phyloP scores from a whole-genome alignment of 2,113 vertebrate genomes.

The Urocitellus parryii region DNA sequence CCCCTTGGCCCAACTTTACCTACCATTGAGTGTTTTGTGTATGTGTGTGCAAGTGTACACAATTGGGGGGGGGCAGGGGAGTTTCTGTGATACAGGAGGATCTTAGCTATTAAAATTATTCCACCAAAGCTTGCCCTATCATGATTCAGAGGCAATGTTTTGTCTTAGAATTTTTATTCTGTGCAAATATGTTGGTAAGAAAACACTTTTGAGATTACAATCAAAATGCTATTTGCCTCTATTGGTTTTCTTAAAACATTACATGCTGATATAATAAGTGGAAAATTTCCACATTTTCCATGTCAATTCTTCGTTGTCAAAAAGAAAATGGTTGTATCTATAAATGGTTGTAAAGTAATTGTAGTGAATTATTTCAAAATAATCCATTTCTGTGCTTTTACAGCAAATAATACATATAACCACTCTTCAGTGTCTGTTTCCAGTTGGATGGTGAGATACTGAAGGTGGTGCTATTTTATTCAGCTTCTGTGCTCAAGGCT shows the following conservation, averaged over 20 bases:
- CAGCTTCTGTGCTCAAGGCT: background rate
- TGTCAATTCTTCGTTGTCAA: background rate
- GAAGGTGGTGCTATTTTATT: background rate
- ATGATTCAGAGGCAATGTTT: background rate
- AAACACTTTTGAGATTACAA: conserved; percentile 44
- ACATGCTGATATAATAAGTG: conserved; percentile 4
- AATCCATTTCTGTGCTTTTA: background rate
- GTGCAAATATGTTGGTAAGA: conserved; percentile 31
- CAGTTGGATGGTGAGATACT: background rate
- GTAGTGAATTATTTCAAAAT: conserved; percentile 21
- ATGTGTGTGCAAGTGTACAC: accelerated
- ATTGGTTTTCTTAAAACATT: conserved; percentile 37
- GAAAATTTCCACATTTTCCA: conserved; percentile 20
- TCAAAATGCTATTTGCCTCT: conserved; percentile 23
- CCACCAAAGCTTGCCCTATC: background rate
- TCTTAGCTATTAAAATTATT: background rate
- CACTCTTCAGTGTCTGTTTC: background rate
- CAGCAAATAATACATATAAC: background rate
- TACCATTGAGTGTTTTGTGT: background rate
- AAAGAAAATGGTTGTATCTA: background rate
- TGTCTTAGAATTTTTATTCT: conserved; percentile 37
- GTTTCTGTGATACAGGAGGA: accelerated
- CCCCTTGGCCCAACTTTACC: background rate
- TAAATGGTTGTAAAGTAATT: background rate
- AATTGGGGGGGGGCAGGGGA: background rate